These are phyloP conservation scores for Cacoxenus indagator DNA, from an alignment of 2,888 invertebrate genomes.

Conservation along the genomic window DNA sequence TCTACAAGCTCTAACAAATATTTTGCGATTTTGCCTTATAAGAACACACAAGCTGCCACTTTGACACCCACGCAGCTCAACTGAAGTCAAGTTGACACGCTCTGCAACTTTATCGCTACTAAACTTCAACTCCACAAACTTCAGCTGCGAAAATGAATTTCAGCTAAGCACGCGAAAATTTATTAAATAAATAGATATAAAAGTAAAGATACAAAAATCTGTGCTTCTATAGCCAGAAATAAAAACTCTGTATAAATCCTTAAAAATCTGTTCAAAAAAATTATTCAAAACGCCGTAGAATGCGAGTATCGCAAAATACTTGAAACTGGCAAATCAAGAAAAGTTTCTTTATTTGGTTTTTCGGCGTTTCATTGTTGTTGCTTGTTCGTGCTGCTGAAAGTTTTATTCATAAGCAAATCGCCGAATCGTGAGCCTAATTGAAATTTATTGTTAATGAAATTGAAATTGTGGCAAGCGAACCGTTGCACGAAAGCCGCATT, in stretches of 20 bases:
- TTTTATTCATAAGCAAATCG: slow-evolving; percentile 60
- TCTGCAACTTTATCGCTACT: background rate
- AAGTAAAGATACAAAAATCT: background rate
- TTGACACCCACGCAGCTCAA: background rate
- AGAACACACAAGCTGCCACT: background rate
- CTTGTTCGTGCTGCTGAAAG: slow-evolving; percentile 53
- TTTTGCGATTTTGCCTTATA: background rate
- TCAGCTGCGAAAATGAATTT: background rate
- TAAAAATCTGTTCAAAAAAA: background rate
- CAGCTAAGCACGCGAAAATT: background rate
- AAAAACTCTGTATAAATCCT: background rate
- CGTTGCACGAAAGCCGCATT: slow-evolving; percentile 53
- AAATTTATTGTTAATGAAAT: slow-evolving; percentile 62
- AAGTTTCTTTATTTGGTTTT: slow-evolving; percentile 26
- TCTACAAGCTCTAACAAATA: background rate
- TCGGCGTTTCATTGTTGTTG: slow-evolving; percentile 29
- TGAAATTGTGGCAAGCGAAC: slow-evolving; percentile 48
- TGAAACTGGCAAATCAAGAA: background rate
- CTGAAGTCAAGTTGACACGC: background rate
- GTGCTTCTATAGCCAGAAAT: background rate
- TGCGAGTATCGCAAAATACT: too few species aligned
- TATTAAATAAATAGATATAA: background rate
- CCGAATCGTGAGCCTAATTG: slow-evolving; percentile 63
- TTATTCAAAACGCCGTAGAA: too few species aligned
- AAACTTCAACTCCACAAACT: background rate